A percentile compares a stretch with the other conserved stretches of the same genome.
These are phyloP conservation scores for Eidolon helvum DNA, from an alignment of 2,113 vertebrate genomes.

Conservation along the genomic window DNA sequence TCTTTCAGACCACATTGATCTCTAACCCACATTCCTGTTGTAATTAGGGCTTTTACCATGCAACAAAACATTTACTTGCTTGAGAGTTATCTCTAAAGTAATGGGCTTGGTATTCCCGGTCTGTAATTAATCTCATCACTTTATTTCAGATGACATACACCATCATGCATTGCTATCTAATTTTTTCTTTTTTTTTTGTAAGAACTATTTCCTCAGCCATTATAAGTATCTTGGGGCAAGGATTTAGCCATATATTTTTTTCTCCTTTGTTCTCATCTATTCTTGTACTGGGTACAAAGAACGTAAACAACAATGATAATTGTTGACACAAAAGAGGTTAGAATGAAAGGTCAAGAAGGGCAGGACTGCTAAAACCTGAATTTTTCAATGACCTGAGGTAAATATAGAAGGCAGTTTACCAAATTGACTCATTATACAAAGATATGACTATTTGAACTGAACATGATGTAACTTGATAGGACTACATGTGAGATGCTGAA, in stretches of 20 bases:
- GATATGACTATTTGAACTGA: neutral
- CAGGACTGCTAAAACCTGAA: neutral
- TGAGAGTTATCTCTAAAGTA: neutral
- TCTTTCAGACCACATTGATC: neutral
- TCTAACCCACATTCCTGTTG: neutral
- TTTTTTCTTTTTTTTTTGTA: neutral
- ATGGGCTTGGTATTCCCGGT: neutral
- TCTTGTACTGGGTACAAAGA: neutral
- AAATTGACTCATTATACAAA: neutral
- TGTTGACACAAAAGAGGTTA: slow-evolving; percentile 4
- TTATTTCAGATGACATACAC: neutral
- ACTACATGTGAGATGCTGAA: neutral
- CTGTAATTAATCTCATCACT: neutral
- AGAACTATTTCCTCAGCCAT: neutral
- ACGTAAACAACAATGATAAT: neutral
- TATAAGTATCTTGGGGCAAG: neutral
- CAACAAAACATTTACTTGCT: neutral
- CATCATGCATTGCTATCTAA: neutral
- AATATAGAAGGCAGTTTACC: neutral
- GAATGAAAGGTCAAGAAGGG: neutral
- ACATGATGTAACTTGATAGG: neutral
- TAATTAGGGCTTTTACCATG: neutral
- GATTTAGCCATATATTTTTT: neutral
- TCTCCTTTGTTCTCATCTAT: neutral
- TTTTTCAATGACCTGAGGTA: neutral